These are phyloP conservation scores for Ancistrus triradiatus DNA, from an alignment of 2,113 vertebrate genomes.

Conservation along the genomic window DNA sequence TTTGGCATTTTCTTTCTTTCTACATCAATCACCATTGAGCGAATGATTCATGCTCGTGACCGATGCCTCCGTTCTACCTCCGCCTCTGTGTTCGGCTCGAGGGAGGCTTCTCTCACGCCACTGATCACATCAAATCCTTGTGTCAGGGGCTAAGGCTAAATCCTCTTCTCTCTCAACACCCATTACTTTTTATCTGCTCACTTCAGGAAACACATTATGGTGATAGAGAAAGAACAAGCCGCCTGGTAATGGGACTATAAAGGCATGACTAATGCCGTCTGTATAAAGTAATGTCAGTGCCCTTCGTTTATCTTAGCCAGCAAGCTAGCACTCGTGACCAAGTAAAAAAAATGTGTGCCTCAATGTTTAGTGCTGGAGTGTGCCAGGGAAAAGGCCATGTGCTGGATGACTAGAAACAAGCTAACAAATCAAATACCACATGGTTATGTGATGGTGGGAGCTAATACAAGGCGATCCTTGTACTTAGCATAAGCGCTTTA, in stretches of 20 bases:
- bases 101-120: conserved; percentile 32
- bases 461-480: no score
- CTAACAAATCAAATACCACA: conserved; percentile 37
- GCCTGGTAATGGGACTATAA: conserved; percentile 70
- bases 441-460: no score
- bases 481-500: conserved; percentile 5
- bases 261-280: conserved; percentile 67
- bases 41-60: conserved; percentile 19
- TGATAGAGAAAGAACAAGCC: conserved; percentile 66
- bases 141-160: conserved; percentile 27
- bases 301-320: conserved; percentile 33
- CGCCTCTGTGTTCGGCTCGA: conserved; percentile 6
- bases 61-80: background rate
- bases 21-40: conserved; percentile 11
- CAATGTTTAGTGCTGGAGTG: conserved; percentile 25
- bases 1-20: background rate
- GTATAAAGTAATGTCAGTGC: conserved; percentile 57
- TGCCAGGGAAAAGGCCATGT: conserved; percentile 1
- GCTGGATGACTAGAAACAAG: conserved; percentile 16
- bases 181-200: conserved; percentile 73
- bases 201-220: conserved; percentile 68
- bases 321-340: conserved; percentile 52
- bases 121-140: conserved; percentile 8
- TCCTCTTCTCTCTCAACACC: conserved; percentile 56
- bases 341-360: conserved; percentile 41